A percentile compares a stretch with the other conserved stretches of the same genome.
These are phyloP conservation scores for Cephalophus harveyi DNA, from an alignment of 2,113 vertebrate genomes.

Conservation along the genomic window DNA sequence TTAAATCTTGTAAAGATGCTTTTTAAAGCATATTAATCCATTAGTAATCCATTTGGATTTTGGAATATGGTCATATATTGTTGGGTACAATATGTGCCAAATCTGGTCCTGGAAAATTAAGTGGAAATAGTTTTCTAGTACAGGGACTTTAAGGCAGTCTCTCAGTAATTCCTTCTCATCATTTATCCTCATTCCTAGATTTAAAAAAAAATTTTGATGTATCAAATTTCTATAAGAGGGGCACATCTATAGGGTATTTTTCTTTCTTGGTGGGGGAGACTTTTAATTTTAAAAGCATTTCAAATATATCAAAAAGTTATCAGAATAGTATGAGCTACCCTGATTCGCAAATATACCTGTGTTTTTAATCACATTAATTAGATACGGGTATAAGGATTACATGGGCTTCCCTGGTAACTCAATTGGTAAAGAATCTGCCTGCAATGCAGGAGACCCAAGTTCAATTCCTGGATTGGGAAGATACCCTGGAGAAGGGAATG, in stretches of 20 bases:
- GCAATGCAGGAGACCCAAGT: neutral
- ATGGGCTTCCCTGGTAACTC: neutral
- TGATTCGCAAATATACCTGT: neutral
- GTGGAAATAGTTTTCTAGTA: conserved; percentile 15
- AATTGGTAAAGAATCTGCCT: neutral
- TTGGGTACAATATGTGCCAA: conserved; percentile 21
- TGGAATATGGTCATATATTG: conserved; percentile 6
- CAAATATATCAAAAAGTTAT: neutral
- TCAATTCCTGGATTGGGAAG: neutral
- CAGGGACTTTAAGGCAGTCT: neutral
- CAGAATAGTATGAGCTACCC: neutral
- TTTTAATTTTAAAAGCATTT: conserved; percentile 23
- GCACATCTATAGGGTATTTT: neutral
- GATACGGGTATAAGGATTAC: neutral
- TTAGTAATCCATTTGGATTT: conserved; percentile 49
- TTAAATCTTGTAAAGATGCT: conserved; percentile 33
- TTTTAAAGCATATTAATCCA: conserved; percentile 48
- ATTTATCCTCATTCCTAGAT: neutral
- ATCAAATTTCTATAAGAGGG: neutral
- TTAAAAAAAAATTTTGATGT: neutral
- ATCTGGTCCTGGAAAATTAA: conserved; percentile 35
- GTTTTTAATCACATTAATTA: neutral
- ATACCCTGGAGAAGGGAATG: neutral
- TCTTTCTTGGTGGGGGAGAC: neutral
- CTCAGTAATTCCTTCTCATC: neutral